Evolutionary conservation across 2,113 vertebrate species (phyloP).

Genomic region (Corvus cornix): DNA sequence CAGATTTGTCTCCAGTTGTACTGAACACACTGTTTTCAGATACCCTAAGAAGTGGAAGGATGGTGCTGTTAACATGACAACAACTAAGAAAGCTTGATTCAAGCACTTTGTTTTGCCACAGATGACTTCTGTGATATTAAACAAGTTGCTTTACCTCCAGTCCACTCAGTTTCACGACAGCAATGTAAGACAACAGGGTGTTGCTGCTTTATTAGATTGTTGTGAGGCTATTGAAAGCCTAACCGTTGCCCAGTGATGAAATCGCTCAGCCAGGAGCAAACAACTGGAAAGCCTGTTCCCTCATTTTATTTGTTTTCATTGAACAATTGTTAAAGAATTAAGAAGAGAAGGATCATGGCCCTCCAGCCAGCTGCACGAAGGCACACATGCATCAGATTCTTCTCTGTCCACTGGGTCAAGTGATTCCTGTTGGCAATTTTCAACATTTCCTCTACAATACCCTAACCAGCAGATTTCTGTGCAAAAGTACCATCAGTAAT

Average conservation of each 20-base stretch:
- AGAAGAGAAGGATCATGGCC: not conserved
- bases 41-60: not conserved
- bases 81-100: not conserved
- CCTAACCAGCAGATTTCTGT: not conserved
- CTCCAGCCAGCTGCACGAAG: not conserved
- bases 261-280: not conserved
- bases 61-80: not conserved
- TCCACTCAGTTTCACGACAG: not conserved
- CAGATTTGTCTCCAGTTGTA: not conserved
- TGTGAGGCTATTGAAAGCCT: not conserved
- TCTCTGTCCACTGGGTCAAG: not conserved
- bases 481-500: not conserved
- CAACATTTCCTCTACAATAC: not conserved
- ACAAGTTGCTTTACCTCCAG: not conserved
- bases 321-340: not conserved
- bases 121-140: not conserved
- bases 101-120: not conserved
- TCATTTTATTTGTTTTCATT: not conserved
- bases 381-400: not conserved
- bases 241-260: not conserved
- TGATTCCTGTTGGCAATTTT: not conserved
- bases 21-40: not conserved
- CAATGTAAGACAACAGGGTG: not conserved
- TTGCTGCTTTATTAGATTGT: not conserved
- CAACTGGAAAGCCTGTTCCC: not conserved